Percentiles rank a stretch among this genome's conserved stretches.
Conservation (phyloP, 2,113 vertebrate species). For the Atherinomorus stipes region DNA sequence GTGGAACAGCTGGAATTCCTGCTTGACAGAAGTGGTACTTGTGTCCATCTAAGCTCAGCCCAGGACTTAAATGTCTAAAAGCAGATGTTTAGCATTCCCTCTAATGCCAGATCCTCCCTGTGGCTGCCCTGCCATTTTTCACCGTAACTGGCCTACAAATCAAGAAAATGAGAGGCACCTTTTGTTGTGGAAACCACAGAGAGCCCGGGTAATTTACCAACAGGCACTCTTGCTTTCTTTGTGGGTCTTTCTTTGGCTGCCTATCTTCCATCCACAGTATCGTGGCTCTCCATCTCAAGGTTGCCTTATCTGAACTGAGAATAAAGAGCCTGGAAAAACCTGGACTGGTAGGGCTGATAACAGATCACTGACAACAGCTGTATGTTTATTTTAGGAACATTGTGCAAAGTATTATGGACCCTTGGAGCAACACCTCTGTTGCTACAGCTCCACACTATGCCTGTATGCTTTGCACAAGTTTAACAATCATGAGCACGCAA, state of each 20-base stretch:
- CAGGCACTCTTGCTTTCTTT: constrained; percentile 9
- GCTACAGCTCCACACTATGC: background rate
- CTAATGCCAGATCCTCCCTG: constrained; percentile 23
- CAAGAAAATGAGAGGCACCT: constrained; percentile 53
- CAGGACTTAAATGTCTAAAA: constrained; percentile 31
- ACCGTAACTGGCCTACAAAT: constrained; percentile 62
- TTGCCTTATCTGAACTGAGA: constrained; percentile 49
- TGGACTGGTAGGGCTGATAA: constrained; percentile 31
- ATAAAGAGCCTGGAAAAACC: constrained; percentile 46
- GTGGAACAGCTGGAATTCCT: constrained; percentile 60
- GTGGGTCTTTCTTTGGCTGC: constrained; percentile 3
- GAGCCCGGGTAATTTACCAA: constrained; percentile 33
- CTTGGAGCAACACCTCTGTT: constrained; percentile 17
- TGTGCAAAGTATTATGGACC: background rate
- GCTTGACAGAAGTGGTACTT: constrained; percentile 49
- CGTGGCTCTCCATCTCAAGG: constrained; percentile 41
- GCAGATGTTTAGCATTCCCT: constrained; percentile 61
- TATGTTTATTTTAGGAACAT: background rate
- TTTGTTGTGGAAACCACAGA: constrained; percentile 52
- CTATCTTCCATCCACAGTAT: constrained; percentile 40
- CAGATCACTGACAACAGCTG: constrained; percentile 28
- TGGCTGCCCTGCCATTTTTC: constrained; percentile 44
- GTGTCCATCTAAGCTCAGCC: constrained; percentile 38
- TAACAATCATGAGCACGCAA: too few relatives aligned
- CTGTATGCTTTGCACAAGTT: too few relatives aligned